phyloP scores from a whole-genome alignment of 2,113 vertebrate species.

The Petroica traversi region DNA sequence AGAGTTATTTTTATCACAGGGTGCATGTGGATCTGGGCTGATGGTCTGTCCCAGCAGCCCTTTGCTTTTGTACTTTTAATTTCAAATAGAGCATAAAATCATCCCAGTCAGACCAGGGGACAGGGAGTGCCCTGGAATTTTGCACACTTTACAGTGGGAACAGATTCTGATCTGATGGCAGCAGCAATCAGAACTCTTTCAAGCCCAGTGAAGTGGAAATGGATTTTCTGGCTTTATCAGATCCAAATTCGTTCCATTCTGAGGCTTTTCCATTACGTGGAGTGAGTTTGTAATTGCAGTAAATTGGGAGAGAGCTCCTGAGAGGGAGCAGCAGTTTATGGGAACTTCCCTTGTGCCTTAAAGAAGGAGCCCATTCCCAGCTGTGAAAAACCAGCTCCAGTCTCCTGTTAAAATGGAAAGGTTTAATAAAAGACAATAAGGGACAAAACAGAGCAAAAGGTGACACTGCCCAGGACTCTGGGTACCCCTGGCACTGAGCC shows the following conservation, averaged over 20 bases:
- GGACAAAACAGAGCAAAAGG: too few relatives aligned
- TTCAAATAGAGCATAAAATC: not conserved
- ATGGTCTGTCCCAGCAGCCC: not conserved
- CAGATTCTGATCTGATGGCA: not conserved
- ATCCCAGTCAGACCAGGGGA: not conserved
- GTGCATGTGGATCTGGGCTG: not conserved
- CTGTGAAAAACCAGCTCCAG: too few relatives aligned
- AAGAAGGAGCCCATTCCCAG: fast-evolving
- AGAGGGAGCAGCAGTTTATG: not conserved
- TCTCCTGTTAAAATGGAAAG: too few relatives aligned
- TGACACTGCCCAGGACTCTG: too few relatives aligned
- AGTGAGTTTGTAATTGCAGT: not conserved
- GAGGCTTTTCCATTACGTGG: not conserved
- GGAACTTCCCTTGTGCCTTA: not conserved
- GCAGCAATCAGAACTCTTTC: not conserved
- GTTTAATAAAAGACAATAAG: too few relatives aligned
- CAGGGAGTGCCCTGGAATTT: not conserved
- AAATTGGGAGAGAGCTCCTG: not conserved
- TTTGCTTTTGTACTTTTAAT: not conserved
- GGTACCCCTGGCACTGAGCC: too few relatives aligned
- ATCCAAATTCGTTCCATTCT: fast-evolving
- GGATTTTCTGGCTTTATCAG: not conserved
- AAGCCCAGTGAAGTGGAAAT: not conserved
- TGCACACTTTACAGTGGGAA: fast-evolving
- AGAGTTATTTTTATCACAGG: not conserved